Percentiles rank a stretch among this genome's conserved stretches.
Conservation (phyloP, 2,888 invertebrate species). For the Drosophila subsilvestris region DNA sequence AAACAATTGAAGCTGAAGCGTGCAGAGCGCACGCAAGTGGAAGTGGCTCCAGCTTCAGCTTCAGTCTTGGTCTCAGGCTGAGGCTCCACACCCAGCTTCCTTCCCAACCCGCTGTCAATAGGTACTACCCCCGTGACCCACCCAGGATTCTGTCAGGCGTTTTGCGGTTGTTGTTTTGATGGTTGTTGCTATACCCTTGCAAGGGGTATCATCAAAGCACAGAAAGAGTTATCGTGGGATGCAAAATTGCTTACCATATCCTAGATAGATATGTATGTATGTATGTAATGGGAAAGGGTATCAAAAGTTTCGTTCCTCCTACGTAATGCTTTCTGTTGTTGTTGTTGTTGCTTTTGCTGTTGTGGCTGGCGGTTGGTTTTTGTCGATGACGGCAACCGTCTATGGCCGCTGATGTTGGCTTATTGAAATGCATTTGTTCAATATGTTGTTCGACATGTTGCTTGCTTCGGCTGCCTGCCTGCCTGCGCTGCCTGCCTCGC, state of each 20-base stretch:
- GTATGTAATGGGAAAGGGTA: background rate
- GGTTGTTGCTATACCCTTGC: conserved; percentile 42
- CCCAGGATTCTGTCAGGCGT: conserved; percentile 35
- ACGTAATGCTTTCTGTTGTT: conserved; percentile 1
- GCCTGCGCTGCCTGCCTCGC: background rate
- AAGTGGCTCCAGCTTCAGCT: conserved; percentile 36
- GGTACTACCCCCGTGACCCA: conserved; percentile 13
- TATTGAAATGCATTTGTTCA: conserved; percentile 77
- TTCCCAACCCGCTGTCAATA: background rate
- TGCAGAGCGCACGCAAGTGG: conserved; percentile 64
- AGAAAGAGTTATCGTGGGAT: too few relatives aligned
- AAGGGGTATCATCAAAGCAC: background rate
- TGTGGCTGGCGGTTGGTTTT: conserved; percentile 52
- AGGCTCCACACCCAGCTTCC: conserved; percentile 2
- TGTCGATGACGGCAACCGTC: conserved; percentile 47
- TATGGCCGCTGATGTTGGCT: conserved; percentile 69
- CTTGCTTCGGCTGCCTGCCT: conserved; percentile 2
- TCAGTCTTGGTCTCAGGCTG: conserved; percentile 14
- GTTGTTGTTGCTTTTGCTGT: conserved; percentile 7
- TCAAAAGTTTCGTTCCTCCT: background rate
- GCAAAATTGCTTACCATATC: too few relatives aligned
- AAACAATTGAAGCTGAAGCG: conserved; percentile 77
- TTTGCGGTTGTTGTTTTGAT: conserved; percentile 62
- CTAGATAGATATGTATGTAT: too few relatives aligned
- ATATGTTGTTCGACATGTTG: conserved; percentile 77